Conservation (phyloP, 2,797 vertebrate species). For the Amphiprion clarkii region DNA sequence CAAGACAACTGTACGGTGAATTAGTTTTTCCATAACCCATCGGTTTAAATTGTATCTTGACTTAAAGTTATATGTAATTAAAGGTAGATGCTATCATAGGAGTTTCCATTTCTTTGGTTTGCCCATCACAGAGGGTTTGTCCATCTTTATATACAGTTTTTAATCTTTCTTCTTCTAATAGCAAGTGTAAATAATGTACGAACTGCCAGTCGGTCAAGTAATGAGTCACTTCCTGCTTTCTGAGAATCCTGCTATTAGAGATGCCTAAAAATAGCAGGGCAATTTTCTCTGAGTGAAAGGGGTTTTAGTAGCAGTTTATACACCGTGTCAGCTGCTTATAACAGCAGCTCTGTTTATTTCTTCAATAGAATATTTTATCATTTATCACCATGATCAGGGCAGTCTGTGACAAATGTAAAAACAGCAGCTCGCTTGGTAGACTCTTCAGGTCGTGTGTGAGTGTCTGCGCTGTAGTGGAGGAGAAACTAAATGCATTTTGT, state of each 20-base stretch:
- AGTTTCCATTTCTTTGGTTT: no score
- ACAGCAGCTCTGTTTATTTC: neutral
- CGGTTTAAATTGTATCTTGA: no score
- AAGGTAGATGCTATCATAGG: no score
- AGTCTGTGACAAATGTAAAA: neutral
- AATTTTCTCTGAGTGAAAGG: constrained; percentile 1
- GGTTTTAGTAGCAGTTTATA: neutral
- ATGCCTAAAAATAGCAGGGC: constrained; percentile 8
- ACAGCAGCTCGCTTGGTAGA: constrained; percentile 33
- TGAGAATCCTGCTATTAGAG: neutral
- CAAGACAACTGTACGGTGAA: no score
- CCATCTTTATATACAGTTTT: no score
- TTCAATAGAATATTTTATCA: neutral
- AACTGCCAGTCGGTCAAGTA: neutral
- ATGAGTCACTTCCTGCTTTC: neutral
- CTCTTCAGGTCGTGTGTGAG: constrained; percentile 8
- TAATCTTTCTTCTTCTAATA: neutral
- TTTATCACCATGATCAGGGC: neutral
- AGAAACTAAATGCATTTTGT: neutral
- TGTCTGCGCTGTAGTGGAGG: neutral
- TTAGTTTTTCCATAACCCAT: no score
- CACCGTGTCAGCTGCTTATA: neutral
- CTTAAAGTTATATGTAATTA: no score
- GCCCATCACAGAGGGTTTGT: no score
- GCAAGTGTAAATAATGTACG: neutral